Conservation (phyloP, 2,113 vertebrate genomes). For the Mobula hypostoma region DNA sequence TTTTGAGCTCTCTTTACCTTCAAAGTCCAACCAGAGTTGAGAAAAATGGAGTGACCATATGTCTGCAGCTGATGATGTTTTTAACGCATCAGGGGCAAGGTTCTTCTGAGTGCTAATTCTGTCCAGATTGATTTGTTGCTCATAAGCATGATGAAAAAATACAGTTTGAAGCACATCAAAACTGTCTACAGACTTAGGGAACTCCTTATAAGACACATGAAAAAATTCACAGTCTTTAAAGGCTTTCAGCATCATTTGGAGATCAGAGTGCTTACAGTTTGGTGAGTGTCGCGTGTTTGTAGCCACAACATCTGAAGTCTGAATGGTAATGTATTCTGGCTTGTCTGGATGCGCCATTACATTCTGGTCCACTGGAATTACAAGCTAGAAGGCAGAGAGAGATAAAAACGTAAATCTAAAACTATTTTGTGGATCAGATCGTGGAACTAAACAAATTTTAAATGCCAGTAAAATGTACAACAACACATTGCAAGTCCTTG, state of each 20-base stretch:
- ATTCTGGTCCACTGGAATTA: conserved; percentile 78
- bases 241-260: conserved; percentile 59
- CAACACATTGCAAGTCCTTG: not conserved
- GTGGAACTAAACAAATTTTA: not conserved
- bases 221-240: conserved; percentile 73
- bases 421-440: not conserved
- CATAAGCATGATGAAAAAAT: conserved; percentile 69
- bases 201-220: conserved; percentile 54
- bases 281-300: conserved; percentile 83
- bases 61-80: conserved; percentile 61
- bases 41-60: conserved; percentile 79
- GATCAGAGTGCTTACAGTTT: conserved; percentile 57
- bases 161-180: conserved; percentile 72
- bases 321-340: conserved; percentile 68
- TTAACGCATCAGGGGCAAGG: conserved; percentile 38
- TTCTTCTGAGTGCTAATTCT: conserved; percentile 34
- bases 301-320: conserved; percentile 54
- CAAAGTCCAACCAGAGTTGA: conserved; percentile 71
- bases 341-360: conserved; percentile 73
- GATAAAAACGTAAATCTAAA: not conserved
- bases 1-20: conserved; percentile 76
- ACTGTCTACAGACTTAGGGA: conserved; percentile 64
- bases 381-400: not conserved
- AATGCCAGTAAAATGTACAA: not conserved
- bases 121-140: conserved; percentile 46